Evolutionary conservation across 2,888 invertebrate species (phyloP), one percentile per base, ranked within the genome.

Genomic region (Aquatica leii): DNA sequence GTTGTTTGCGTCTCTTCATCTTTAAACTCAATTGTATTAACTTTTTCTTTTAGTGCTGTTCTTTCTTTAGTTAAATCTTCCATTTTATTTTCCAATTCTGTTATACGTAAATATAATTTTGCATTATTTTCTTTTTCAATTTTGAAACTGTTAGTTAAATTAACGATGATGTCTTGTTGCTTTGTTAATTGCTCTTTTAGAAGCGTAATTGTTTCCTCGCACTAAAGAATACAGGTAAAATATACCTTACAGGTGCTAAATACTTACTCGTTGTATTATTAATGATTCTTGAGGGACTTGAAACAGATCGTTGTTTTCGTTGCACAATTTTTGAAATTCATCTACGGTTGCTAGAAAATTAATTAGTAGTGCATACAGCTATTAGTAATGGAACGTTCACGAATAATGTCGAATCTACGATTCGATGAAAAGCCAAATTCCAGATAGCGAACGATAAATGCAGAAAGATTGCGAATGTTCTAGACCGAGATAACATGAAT

Each of bases 111-210:
- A 24, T 48, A 62, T 24, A 63, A 21, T 54, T 59, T 59, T 4
- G 31, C 20, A 51, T 67, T 62, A 18, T 18, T 48, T 6, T 62
- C 59, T 53, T 66, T 64, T 14, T 66, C 65, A 1, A 18, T 11
- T 37, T 54, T 57, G 50, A 68, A 49, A 11, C 56, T 37, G 17
- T 61, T 31, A 34, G 66, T 62, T 59, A 70, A 43, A 60, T 69
- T 43, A 52, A 65, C 49, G 54, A 48, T 59, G 17, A 57, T 51
- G 15, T 57, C 54, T 6, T 58, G 46, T 41, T 62, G 58, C 6
- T 35, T 15, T 24, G 35, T 21, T 8, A 37, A 43, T 41, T 55
- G 46, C 11, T 48, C 35, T 40, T 51, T 69, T 53, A 72, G 70
- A 55, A 62, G 69, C 17, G 57, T n/a, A 5, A 40, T 55, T 12